These are phyloP conservation scores for Trisateles emortualis DNA, from an alignment of 2,888 invertebrate genomes.

Conservation along the genomic window DNA sequence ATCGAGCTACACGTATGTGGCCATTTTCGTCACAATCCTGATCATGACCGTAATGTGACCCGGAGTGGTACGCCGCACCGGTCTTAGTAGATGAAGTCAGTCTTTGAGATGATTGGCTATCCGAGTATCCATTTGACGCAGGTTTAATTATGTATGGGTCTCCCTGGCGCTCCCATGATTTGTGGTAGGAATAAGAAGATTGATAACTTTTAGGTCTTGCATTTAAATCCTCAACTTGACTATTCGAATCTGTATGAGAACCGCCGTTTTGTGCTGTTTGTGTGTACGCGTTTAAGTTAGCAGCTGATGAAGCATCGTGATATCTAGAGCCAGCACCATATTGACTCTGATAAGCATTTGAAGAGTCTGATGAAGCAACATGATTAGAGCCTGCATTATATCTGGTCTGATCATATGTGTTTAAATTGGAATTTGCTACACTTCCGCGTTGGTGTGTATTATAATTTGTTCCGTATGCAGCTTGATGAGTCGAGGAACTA, in stretches of 20 bases:
- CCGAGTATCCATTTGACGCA: slow-evolving; percentile 51
- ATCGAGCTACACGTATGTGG: slow-evolving; percentile 68
- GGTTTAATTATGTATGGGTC: slow-evolving; percentile 82
- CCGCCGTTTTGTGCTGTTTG: slow-evolving; percentile 28
- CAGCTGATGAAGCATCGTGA: slow-evolving; percentile 37
- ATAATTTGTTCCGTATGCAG: slow-evolving; percentile 56
- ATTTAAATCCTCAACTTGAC: slow-evolving; percentile 55
- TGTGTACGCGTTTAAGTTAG: slow-evolving; percentile 27
- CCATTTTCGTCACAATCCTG: slow-evolving; percentile 67
- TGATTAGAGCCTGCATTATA: slow-evolving; percentile 40
- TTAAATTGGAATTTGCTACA: slow-evolving; percentile 43
- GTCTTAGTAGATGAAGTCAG: slow-evolving; percentile 57
- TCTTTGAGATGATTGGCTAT: slow-evolving; percentile 61
- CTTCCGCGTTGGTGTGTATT: slow-evolving; percentile 50
- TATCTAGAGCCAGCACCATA: slow-evolving; percentile 40
- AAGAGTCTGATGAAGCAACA: slow-evolving; percentile 41
- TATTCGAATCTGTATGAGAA: slow-evolving; percentile 41
- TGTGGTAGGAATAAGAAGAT: slow-evolving; percentile 82
- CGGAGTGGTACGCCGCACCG: slow-evolving; percentile 59
- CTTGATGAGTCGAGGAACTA: slow-evolving; percentile 57
- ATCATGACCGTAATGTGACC: slow-evolving; percentile 59
- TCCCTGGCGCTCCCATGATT: slow-evolving; percentile 83
- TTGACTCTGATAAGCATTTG: slow-evolving; percentile 44
- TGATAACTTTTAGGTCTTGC: slow-evolving; percentile 78
- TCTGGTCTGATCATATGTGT: slow-evolving; percentile 40